These are phyloP conservation scores for Phylloscopus trochilus DNA, from an alignment of 2,113 vertebrate genomes.

Conservation along the genomic window DNA sequence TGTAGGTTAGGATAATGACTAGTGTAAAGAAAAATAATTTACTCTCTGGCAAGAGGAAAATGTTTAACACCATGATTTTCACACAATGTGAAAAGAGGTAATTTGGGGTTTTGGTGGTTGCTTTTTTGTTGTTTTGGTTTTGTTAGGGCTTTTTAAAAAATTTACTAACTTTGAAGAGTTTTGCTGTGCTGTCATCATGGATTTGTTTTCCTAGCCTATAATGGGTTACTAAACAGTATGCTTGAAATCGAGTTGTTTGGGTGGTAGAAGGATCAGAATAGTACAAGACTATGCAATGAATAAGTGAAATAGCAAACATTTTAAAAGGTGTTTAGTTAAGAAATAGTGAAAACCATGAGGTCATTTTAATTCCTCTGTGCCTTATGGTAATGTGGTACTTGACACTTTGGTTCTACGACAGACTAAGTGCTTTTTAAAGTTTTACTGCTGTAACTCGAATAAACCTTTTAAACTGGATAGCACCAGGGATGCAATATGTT, in stretches of 20 bases:
- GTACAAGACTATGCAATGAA: neutral
- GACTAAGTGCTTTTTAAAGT: neutral
- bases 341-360: neutral
- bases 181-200: neutral
- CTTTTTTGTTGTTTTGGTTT: neutral
- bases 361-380: neutral
- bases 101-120: neutral
- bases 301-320: neutral
- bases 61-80: neutral
- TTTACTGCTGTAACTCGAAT: neutral
- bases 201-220: neutral
- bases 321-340: neutral
- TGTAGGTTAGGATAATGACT: neutral
- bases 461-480: neutral
- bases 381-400: neutral
- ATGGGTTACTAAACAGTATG: neutral
- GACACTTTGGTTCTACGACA: neutral
- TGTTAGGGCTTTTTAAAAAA: neutral
- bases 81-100: neutral
- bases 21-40: neutral
- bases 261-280: neutral
- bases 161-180: neutral
- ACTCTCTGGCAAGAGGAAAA: neutral
- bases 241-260: neutral
- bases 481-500: neutral